Evolutionary conservation across 2,113 vertebrate genomes (phyloP), one percentile per base, ranked within the genome.

Genomic region (Osmerus eperlanus): DNA sequence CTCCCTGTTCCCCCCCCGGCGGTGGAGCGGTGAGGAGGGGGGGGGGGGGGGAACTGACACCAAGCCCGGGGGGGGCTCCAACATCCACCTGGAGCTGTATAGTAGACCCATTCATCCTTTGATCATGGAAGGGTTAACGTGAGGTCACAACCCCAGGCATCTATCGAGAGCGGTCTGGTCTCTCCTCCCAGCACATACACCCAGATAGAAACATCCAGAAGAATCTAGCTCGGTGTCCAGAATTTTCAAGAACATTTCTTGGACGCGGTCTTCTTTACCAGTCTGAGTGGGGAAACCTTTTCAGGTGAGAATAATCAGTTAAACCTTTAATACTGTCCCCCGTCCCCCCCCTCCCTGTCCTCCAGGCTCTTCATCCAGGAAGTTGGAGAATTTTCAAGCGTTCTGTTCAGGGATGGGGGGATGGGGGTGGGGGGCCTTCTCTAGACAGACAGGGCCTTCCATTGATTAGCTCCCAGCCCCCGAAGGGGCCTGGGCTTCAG

Each of bases 401-500:
- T 19, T 12, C 58, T 19, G 16, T 58, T 70, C 12, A 9, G 11
- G 0, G 29, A 32, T 32, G 29, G 29, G n/a, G n/a, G n/a, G n/a
- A n/a, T n/a, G 4, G 29, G 3, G 29, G 29, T 1, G 29, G 29
- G 29, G 29, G 29, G 29, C 3, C 13, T 23, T 13, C 15, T 56
- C 1, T 21, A 21, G 58, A 78, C 72, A 69, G 29, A 32, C 60
- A 7, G 78, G 82, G 61, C 19, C 0, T 59, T 55, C 36, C 70
- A 61, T 68, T 68, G 73, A 53, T 23, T 68, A 65, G 68, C 74
- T 23, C 5, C 79, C 70, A 74, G 12, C 62, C 62, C 71, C 71
- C 59, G 53, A 69, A 25, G 21, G 67, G 73, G 67, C 67, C 51
- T 1, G 0, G 67, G 76, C 84, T 84, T 84, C 73, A 53, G 79